phyloP scores from a whole-genome alignment of 2,888 invertebrate genomes.

The Cryptosula pallasiana region DNA sequence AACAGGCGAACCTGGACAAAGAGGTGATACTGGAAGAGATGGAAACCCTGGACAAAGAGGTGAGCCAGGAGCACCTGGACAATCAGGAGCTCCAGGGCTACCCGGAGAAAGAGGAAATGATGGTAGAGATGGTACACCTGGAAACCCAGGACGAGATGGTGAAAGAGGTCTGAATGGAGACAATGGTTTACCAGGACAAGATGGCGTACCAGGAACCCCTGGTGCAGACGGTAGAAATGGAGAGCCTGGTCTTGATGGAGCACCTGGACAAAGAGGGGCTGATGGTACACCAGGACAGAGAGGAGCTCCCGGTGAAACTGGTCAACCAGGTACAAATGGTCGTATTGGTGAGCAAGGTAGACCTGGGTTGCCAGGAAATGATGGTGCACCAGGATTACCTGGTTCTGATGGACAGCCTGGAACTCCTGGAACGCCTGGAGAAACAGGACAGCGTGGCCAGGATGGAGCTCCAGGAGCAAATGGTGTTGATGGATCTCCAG shows the following conservation, averaged over 20 bases:
- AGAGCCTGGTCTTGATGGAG: not conserved
- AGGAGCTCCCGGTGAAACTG: not conserved
- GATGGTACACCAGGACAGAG: not conserved
- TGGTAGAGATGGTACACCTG: not conserved
- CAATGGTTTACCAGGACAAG: conserved; percentile 3
- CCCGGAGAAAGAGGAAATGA: not conserved
- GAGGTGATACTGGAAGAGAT: not conserved
- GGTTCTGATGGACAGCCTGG: not conserved
- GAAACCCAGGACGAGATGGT: not conserved
- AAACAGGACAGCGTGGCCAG: conserved; percentile 24
- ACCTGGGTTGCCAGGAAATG: not conserved
- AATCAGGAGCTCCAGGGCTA: not conserved
- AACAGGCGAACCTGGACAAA: not conserved
- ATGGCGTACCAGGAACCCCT: conserved; percentile 6
- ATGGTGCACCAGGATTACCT: not conserved
- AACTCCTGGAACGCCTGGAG: not conserved
- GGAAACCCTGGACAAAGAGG: not conserved
- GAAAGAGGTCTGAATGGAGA: not conserved
- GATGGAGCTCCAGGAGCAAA: conserved; percentile 24
- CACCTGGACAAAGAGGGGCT: not conserved
- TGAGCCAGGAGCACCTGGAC: conserved; percentile 7
- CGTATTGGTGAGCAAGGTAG: not conserved
- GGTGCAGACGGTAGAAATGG: conserved; percentile 10
- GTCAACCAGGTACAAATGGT: not conserved
- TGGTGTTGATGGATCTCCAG: conserved; percentile 25